Conservation (phyloP, 64 coral and sea anemone genomes). For the Pachyseris speciosa region DNA sequence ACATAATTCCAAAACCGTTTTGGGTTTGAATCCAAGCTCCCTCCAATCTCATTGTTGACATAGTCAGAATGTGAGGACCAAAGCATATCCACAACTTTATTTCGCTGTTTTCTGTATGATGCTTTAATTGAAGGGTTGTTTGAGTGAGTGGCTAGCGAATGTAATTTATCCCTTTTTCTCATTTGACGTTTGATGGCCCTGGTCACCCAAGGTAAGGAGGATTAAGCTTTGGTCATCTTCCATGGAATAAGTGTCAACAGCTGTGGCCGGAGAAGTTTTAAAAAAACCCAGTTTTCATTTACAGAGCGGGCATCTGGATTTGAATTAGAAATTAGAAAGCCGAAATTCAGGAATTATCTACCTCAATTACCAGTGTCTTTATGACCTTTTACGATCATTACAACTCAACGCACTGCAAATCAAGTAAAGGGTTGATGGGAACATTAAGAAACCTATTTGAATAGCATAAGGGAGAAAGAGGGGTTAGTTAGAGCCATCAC, state of each 20-base stretch:
- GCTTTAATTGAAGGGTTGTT: not conserved
- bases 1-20: conserved; percentile 63
- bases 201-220: conserved; percentile 41
- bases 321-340: no score
- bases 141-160: conserved; percentile 40
- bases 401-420: no score
- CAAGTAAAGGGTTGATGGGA: no score
- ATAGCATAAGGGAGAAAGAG: no score
- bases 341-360: no score
- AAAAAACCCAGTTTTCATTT: no score
- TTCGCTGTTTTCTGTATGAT: conserved; percentile 45
- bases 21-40: conserved; percentile 46
- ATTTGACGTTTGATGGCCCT: conserved; percentile 63
- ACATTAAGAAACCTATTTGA: no score
- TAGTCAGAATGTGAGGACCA: conserved; percentile 39
- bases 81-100: conserved; percentile 59
- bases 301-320: no score
- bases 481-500: no score
- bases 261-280: no score
- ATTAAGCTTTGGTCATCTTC: conserved; percentile 58
- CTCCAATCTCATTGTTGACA: conserved; percentile 47
- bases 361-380: no score
- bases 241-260: conserved; percentile 56
- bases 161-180: conserved; percentile 51
- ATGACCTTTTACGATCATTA: no score